Base-by-base conservation (phyloP, 2,888 invertebrate genomes). In the Limnephilus lunatus region DNA sequence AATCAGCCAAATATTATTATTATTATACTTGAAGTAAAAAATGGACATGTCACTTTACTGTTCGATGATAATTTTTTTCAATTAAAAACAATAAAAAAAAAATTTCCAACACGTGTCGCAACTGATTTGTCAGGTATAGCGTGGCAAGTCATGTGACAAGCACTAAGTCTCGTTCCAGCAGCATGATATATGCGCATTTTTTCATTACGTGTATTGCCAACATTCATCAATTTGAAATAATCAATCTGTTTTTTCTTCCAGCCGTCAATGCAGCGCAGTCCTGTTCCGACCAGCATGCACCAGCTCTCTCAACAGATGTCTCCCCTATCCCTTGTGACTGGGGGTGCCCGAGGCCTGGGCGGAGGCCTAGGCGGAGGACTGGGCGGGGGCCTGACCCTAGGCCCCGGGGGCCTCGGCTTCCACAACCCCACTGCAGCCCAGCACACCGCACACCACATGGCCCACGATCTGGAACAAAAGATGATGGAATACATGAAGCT, bases 401-500 rank as follows among this genome's bases (percentile, higher is more conserved):
- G 94, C 95, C 90, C 82, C 35, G 91, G 90, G 86, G 95, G 95
- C 53, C 95, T 95, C 93, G 95, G 95, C 87, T 94, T 95, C 92
- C 94, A 95, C 94, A 95, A 95, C 95, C 92, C 92, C 4, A 95
- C 95, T 11, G 94, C 95, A 53, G 94, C 95, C 94, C 97, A 97
- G 19, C 97, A 97, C 94, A 95, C 97, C 92, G 96, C 97, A 12
- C 97, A 97, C 94, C 94, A 97, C 94, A 96, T 97, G 83, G 96
- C 97, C 11, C 97, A 97, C 93, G 98, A 98, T 94, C 96, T 98
- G 93, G 98, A 98, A 94, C 97, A 97, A 92, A 97, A 98, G 44
- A 97, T 98, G 96, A 96, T 97, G 94, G 98, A 98, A 94, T 98
- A 98, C 95, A 97, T 98, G 94, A 98, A 98, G 95, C 95, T 98